A percentile compares a stretch with the other conserved stretches of the same genome.
Evolutionary conservation across 1,140 invertebrate species (phyloP).

Genomic region (Dermatophagoides farinae): DNA sequence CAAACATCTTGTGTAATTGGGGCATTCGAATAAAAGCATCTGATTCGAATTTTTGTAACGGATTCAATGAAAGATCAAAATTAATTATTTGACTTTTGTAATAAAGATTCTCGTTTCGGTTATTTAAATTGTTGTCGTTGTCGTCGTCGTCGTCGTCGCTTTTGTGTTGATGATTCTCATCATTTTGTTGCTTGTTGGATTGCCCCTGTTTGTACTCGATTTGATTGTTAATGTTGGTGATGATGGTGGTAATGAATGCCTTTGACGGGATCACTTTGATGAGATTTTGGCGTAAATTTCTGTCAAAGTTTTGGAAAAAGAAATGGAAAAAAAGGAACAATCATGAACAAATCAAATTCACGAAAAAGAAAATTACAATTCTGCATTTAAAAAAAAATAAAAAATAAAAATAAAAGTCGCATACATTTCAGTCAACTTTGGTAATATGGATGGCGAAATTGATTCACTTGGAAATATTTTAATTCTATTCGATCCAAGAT

Average conservation of each 20-base stretch:
- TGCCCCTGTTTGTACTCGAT: background rate
- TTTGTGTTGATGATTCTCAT: too few relatives aligned
- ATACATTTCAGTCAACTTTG: background rate
- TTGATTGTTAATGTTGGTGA: too few relatives aligned
- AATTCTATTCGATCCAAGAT: constrained; percentile 1
- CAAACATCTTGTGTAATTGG: constrained; percentile 25
- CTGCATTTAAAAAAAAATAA: background rate
- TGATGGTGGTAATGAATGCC: too few relatives aligned
- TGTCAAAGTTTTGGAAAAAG: background rate
- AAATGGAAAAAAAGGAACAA: too few relatives aligned
- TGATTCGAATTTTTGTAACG: constrained; percentile 21
- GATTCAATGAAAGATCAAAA: constrained; percentile 25
- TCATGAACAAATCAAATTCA: too few relatives aligned
- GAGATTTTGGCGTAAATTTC: background rate
- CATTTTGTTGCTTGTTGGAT: background rate
- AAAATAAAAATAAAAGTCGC: background rate
- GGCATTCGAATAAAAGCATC: constrained; percentile 24
- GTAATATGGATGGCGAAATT: background rate
- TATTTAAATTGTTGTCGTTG: constrained; percentile 16
- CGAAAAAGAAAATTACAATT: too few relatives aligned
- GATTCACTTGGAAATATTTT: background rate
- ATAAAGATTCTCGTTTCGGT: too few relatives aligned
- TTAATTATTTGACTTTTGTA: constrained; percentile 19
- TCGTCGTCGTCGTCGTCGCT: background rate
- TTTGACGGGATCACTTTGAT: background rate